Evolutionary conservation across 2,888 invertebrate species (phyloP), one percentile per base, ranked within the genome.

Genomic region (Pandemis corylana): DNA sequence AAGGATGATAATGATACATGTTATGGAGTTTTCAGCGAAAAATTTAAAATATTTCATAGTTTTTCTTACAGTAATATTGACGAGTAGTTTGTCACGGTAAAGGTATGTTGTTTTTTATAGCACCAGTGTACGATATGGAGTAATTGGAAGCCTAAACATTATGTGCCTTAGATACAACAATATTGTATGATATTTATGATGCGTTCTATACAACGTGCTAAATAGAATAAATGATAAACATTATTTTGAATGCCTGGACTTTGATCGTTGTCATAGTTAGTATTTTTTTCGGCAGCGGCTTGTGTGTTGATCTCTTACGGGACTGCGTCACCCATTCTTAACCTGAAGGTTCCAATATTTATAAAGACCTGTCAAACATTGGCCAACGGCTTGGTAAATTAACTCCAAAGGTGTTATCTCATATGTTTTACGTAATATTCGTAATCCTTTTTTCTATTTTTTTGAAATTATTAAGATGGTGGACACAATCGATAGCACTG

Each of bases 161-260:
- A 94, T 94, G 95, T 95, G 95, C 95, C 95, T 95, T 95, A 95
- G 94, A 95, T 94, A 93, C 94, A 94, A 95, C 95, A 95, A 94
- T 95, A 94, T 94, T 94, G 94, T 94, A 94, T 89, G 88, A 90
- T 94, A 94, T 94, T 92, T 93, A 94, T 89, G 92, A 94, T 92
- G 93, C 94, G 93, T 94, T 94, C 93, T 94, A 93, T 94, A 94
- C 93, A 94, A 94, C 94, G 93, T 94, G 93, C 94, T 92, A 93
- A 94, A 89, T 94, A 94, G 94, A 93, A 90, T 93, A 91, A 93
- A 93, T 87, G 85, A 89, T 91, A 89, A 90, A 88, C 82, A 81
- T 92, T 90, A 89, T 90, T 93, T 93, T 92, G 84, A 90, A 90
- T 90, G 93, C 92, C 90, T 90, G 86, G 83, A 87, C 86, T 85